A percentile compares a stretch with the other conserved stretches of the same genome.
These are phyloP conservation scores for Brachyalestes nurse DNA, from an alignment of 2,797 vertebrate species.

Conservation along the genomic window DNA sequence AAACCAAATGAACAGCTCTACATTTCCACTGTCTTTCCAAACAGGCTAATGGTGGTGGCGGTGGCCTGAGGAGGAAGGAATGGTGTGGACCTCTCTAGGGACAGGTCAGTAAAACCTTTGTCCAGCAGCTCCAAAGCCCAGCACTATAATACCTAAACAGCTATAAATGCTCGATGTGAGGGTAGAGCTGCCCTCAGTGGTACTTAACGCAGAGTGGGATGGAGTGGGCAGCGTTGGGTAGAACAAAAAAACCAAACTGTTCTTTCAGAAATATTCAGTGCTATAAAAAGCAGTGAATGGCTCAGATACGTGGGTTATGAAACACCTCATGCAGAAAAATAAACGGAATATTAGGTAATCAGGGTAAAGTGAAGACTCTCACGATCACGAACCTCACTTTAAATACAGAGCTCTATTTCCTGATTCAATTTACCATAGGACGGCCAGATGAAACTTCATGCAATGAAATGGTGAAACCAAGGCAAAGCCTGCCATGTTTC, in stretches of 20 bases:
- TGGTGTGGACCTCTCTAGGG: conserved; percentile 44
- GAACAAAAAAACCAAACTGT: conserved; percentile 28
- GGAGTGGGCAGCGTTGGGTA: conserved; percentile 50
- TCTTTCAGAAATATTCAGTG: conserved; percentile 53
- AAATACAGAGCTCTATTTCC: conserved; percentile 24
- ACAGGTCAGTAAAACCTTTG: conserved; percentile 43
- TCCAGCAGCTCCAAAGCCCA: conserved; percentile 41
- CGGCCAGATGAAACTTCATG: neutral
- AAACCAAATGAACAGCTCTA: conserved; percentile 72
- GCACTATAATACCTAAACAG: conserved; percentile 16
- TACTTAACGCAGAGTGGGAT: conserved; percentile 53
- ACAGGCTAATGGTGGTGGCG: conserved; percentile 10
- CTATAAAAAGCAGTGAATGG: conserved; percentile 53
- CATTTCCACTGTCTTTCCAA: conserved; percentile 64
- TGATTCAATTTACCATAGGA: neutral
- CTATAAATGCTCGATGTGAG: conserved; percentile 41
- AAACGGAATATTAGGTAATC: conserved; percentile 51
- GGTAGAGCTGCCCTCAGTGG: conserved; percentile 41
- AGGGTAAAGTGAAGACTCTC: conserved; percentile 7
- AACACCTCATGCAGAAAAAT: conserved; percentile 54
- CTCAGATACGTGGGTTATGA: conserved; percentile 55
- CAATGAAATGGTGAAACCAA: neutral
- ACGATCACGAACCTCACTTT: conserved; percentile 29
- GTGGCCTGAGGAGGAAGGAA: conserved; percentile 33
- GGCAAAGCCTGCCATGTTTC: neutral